Base-by-base conservation (phyloP, 2,797 vertebrate genomes). In the Gymnopithys bicolor region DNA sequence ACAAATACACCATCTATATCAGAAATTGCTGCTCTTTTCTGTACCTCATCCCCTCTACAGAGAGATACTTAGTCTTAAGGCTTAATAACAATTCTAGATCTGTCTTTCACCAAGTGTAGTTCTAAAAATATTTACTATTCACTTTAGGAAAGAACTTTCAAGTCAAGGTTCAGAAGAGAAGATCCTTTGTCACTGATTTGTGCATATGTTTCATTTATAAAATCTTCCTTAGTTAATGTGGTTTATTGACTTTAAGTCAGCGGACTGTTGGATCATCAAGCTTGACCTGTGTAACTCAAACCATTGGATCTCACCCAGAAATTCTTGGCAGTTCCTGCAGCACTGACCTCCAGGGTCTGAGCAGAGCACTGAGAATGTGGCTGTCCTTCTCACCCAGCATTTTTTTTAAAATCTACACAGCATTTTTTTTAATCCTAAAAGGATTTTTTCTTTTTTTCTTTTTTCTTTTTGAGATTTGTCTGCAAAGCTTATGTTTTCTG, bases 101-200 rank as follows among this genome's bases (percentile, higher is more conserved):
- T 79, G 68, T 90, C 69, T 84, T 52, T 68, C 10, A n/a, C 14
- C n/a, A 85, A 93, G 69, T 60, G 35, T 15, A 19, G 13, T 77
- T 87, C 53, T 95, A 53, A 85, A 87, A 92, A 55, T 69, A 45
- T 62, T 93, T 87, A 56, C 27, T 90, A 8, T 79, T 87, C 68
- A 59, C 45, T 76, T 48, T 46, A 58, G 73, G 87, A 76, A 86
- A 63, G 63, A 60, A 55, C 49, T 62, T 91, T 56, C 9, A 77
- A 75, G 75, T 74, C 46, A 46, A 9, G 48, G 48, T 88, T 93
- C 59, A 78, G 77, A 76, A 76, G 63, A 59, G 74, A 73, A 76
- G 63, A 59, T 75, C n/a, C 59, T 85, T 56, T 89, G 19, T 91
- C 80, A 27, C 30, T 62, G 62, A 51, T 75, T 6, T 19, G 0